Evolutionary conservation across 2,888 invertebrate species (phyloP), one percentile per base, ranked within the genome.

Genomic region (Drosophila picticornis): DNA sequence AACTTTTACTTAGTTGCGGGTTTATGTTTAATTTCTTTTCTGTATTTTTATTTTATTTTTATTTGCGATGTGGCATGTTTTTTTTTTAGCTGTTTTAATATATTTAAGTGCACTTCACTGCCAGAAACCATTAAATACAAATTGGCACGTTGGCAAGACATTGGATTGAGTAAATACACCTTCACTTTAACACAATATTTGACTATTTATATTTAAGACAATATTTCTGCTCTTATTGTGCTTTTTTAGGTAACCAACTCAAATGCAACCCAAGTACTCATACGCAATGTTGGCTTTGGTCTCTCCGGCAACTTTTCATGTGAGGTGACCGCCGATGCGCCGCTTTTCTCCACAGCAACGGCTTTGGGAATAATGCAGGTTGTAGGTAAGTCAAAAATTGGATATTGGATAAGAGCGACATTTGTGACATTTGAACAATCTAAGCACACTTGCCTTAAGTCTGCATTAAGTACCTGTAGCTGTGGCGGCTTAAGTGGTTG

Each of bases 261-360:
- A 27, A 96, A 96, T 92, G 96, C 96, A 70, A 95, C 95, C 57
- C 96, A 96, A 93, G 96, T 96, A 61, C 94, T 96, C 72, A 95
- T 97, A 75, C 94, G 95, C 79, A 94, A 95, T 80, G 94, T 97
- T 88, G 96, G 96, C 83, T 95, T 96, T 84, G 94, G 94, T 60
- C 93, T 96, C 63, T 95, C 96, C 43, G 97, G 97, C 7, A 96
- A 96, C 94, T 96, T 96, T 94, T 96, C 95, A 91, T 97, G 97
- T 91, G 97, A 97, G 93, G 96, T 96, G 74, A 96, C 96, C 10
- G 96, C 96, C 0, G 96, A 96, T 88, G 95, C 95, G 13, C 95
- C 96, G 11, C 95, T 95, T 50, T 96, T 96, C 92, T 95, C 95
- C 27, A 96, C 96, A 4, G 95, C 95, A 84, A 94, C 94, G 29